Evolutionary conservation across 2,797 vertebrate genomes (phyloP).

Genomic region (Hippopotamyrus pictus): DNA sequence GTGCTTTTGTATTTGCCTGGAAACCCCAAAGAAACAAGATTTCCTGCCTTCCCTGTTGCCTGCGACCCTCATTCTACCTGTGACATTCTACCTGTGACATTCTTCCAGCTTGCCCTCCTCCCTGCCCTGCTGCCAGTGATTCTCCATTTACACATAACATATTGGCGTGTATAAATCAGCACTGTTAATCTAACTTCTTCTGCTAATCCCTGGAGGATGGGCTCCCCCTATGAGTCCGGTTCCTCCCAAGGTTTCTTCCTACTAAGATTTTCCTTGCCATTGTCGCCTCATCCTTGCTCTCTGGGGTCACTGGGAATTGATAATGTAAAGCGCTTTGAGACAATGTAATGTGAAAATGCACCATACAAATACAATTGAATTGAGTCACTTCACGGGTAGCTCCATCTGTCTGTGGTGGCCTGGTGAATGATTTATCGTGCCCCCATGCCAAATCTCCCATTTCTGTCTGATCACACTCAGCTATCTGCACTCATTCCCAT

Average conservation of each 20-base stretch:
- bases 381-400: not conserved
- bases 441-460: not conserved
- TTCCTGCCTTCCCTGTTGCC: not conserved
- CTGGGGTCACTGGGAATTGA: not conserved
- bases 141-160: not conserved
- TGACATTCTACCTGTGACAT: not conserved
- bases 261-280: not conserved
- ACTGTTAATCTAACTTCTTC: not conserved
- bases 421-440: not conserved
- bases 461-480: not conserved
- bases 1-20: not conserved
- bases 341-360: not conserved
- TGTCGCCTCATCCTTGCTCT: not conserved
- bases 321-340: not conserved
- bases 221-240: not conserved
- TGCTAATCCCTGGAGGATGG: not conserved
- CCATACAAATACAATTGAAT: not conserved
- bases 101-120: not conserved
- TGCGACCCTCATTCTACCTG: not conserved
- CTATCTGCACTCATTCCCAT: not conserved
- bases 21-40: not conserved
- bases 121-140: not conserved
- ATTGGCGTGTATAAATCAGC: not conserved
- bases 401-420: not conserved
- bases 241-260: not conserved